These are phyloP conservation scores for Phataginus tricuspis DNA, from an alignment of 2,797 vertebrate genomes.

Conservation along the genomic window DNA sequence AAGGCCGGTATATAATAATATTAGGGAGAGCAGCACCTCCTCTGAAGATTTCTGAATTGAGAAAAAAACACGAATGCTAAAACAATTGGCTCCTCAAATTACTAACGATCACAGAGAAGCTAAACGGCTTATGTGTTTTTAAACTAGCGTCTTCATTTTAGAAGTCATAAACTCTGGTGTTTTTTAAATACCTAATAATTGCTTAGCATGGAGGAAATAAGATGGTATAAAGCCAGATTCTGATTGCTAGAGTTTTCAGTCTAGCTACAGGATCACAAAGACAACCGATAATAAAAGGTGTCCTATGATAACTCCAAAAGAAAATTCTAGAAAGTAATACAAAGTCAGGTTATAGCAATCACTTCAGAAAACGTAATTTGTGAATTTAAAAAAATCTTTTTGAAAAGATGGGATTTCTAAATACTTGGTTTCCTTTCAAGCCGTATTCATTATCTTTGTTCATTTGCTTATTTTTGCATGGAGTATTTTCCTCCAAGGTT, in stretches of 20 bases:
- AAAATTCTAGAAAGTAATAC: constrained; percentile 34
- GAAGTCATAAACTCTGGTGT: background rate
- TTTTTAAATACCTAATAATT: background rate
- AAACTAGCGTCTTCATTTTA: background rate
- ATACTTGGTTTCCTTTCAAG: background rate
- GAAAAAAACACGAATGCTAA: background rate
- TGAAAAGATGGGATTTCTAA: background rate
- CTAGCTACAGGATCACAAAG: background rate
- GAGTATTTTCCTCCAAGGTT: background rate
- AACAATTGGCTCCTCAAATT: background rate
- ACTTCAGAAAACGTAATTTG: constrained; percentile 12
- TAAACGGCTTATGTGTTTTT: background rate
- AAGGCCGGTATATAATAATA: background rate
- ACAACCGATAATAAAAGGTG: constrained; percentile 17
- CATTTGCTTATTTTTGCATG: background rate
- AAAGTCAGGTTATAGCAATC: background rate
- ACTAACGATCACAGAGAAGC: background rate
- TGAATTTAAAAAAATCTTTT: background rate
- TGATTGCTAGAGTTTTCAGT: background rate
- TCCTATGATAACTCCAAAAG: background rate
- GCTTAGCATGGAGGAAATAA: background rate
- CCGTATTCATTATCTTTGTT: background rate
- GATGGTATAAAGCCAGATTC: background rate
- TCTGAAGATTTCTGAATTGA: constrained; percentile 33
- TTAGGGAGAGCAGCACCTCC: constrained; percentile 25